Percentiles rank a stretch among this genome's conserved stretches.
Conservation (phyloP, 2,888 invertebrate genomes). For the Metallyticus violacea region DNA sequence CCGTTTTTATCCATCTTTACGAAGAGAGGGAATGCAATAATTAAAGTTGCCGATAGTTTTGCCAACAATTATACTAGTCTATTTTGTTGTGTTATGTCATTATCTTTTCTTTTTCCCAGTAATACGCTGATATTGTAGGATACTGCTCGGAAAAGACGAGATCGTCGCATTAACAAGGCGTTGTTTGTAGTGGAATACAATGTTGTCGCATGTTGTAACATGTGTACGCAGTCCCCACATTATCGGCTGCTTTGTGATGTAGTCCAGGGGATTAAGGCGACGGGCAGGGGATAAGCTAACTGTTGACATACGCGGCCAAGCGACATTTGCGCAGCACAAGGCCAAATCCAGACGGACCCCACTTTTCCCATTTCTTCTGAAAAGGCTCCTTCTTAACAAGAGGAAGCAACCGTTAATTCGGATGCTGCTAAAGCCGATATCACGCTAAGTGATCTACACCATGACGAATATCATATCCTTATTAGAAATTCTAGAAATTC, state of each 20-base stretch:
- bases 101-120: too few species aligned
- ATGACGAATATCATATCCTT: neutral
- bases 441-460: neutral
- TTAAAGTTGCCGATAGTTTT: too few species aligned
- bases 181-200: neutral
- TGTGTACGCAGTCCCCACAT: slow-evolving; percentile 20
- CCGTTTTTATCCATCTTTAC: too few species aligned
- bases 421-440: neutral
- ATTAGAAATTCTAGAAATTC: too few species aligned
- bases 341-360: neutral
- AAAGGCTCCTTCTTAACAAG: neutral
- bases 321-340: neutral
- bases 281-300: neutral
- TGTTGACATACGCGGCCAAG: neutral
- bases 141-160: neutral
- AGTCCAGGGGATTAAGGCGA: slow-evolving; percentile 22
- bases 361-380: neutral
- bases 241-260: slow-evolving; percentile 26
- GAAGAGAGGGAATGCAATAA: too few species aligned
- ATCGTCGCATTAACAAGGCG: neutral
- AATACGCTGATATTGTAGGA: too few species aligned
- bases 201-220: neutral
- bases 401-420: neutral
- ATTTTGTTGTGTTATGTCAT: too few species aligned
- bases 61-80: too few species aligned